Evolutionary conservation across 30 jellyfish, hydroid and myxozoan genomes (phyloP), one percentile per base, ranked within the genome.

Genomic region (Turritopsis dohrnii): DNA sequence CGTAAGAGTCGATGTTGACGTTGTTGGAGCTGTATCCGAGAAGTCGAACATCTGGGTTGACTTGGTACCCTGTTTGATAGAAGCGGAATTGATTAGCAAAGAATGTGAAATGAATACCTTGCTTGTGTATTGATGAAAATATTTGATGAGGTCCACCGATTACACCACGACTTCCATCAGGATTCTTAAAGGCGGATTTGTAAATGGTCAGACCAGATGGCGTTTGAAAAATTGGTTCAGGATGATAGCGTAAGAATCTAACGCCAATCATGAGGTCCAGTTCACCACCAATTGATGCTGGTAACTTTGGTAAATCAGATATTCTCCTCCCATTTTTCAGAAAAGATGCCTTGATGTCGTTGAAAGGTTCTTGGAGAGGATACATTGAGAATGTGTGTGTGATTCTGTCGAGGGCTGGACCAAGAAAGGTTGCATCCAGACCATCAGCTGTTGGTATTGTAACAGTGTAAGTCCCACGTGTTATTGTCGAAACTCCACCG

Each of bases 161-260:
- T 3, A 66, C 76, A 7, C 76, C 76, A 21, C 76, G 76, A 66
- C 76, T 66, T 26, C 83, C 83, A 66, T 66, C 76, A n/a, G 76
- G 76, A 66, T 66, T 66, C 76, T 66, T 66, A 17, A 66, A 66
- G 8, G 17, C 76, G 17, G 76, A 66, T 17, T 66, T 66, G 29
- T 66, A 66, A 66, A 66, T 66, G 29, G 17, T 66, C 16, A 66
- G 29, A n/a, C 76, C 76, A 66, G 76, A 66, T n/a, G 76, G 17
- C 76, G 17, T 7, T 17, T 66, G 7, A 17, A 66, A 66, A 17
- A 66, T 66, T 66, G 76, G 76, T 17, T 66, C 76, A 26, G 76
- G 76, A 17, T 66, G 76, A 26, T 66, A 17, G 17, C 76, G 76
- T 66, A 66, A 17, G 17, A 3, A 66, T 7, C 16, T 66, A 26